Conservation (phyloP, 37 sponge, comb jelly and placozoan species). For the Aplysina aerophoba region DNA sequence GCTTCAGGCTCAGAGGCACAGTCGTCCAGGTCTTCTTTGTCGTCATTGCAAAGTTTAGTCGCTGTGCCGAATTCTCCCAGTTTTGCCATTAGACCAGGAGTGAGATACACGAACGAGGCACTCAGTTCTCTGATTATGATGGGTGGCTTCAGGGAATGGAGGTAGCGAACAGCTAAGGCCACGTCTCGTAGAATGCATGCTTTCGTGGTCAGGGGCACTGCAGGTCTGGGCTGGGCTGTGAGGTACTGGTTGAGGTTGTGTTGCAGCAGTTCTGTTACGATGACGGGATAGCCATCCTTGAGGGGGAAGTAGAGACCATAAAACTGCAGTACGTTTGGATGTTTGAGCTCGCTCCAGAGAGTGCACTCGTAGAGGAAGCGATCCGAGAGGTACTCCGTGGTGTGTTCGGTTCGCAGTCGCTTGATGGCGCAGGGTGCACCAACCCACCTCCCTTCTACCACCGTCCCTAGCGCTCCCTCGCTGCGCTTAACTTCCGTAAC, state of each 20-base stretch:
- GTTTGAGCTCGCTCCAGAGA: slow-evolving; percentile 22
- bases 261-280: slow-evolving; percentile 1
- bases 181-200: slow-evolving; percentile 39
- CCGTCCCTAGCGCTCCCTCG: slow-evolving; percentile 5
- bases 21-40: neutral
- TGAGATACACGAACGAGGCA: slow-evolving; percentile 37
- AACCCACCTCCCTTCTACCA: slow-evolving; percentile 1
- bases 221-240: neutral
- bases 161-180: slow-evolving; percentile 31
- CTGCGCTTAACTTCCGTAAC: neutral
- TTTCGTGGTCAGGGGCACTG: slow-evolving; percentile 4
- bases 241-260: neutral
- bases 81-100: slow-evolving; percentile 26
- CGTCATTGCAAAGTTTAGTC: neutral
- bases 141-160: slow-evolving; percentile 26
- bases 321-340: slow-evolving; percentile 19
- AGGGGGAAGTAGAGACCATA: neutral
- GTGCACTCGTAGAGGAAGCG: slow-evolving; percentile 15
- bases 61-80: slow-evolving; percentile 35
- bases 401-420: neutral
- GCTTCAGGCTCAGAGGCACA: no score
- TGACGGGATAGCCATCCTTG: neutral
- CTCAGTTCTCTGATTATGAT: slow-evolving; percentile 36
- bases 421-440: slow-evolving; percentile 23
- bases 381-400: slow-evolving; percentile 21